phyloP scores from a whole-genome alignment of 2,113 vertebrate species.

The Plecturocebus donacophilus region DNA sequence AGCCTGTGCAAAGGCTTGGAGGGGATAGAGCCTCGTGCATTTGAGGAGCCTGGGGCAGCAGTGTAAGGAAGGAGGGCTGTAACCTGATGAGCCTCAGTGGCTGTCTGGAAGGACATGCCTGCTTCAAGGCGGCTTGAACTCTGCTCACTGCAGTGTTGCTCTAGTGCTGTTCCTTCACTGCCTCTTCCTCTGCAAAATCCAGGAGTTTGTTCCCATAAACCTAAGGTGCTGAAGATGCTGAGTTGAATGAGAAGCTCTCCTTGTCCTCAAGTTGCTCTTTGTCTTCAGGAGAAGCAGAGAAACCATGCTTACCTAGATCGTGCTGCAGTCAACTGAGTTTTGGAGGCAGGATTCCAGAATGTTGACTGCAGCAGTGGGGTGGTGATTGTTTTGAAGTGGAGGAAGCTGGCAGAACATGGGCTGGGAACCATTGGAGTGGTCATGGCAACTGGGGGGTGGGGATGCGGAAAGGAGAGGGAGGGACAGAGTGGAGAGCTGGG shows the following conservation, averaged over 20 bases:
- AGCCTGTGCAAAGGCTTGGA: neutral
- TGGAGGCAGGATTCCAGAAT: neutral
- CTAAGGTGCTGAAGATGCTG: neutral
- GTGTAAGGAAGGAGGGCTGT: neutral
- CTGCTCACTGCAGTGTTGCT: neutral
- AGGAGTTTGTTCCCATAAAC: neutral
- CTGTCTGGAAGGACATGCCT: neutral
- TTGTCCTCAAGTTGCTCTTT: neutral
- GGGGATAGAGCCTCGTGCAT: neutral
- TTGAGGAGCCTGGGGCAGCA: neutral
- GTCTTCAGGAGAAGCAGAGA: neutral
- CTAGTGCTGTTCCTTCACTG: neutral
- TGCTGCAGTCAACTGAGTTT: neutral
- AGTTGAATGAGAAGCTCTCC: neutral
- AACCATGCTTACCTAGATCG: fast-evolving
- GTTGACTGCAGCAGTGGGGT: neutral
- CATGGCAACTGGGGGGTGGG: neutral
- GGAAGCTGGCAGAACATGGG: neutral
- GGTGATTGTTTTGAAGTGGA: neutral
- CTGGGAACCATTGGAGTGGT: neutral
- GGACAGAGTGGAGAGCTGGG: neutral
- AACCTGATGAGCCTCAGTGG: neutral
- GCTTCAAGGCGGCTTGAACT: neutral
- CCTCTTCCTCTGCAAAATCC: neutral
- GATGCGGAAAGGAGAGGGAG: neutral